Percentiles rank a stretch among this genome's conserved stretches.
phyloP scores from a whole-genome alignment of 2,888 invertebrate species.

The Blastobasis lacticolella region DNA sequence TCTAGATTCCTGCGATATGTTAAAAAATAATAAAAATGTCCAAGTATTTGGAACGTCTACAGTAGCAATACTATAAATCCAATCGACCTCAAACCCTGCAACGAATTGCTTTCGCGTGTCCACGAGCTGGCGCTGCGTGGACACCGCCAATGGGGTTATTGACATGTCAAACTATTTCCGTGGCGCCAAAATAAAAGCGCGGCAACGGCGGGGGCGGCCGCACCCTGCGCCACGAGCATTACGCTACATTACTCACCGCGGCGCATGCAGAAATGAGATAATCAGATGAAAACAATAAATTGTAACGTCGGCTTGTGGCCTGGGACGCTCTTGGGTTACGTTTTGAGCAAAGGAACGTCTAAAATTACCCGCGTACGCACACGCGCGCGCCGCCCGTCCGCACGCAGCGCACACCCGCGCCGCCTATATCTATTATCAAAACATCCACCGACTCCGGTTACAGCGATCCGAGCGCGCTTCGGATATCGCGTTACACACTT shows the following conservation, averaged over 20 bases:
- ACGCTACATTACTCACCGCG: constrained; percentile 22
- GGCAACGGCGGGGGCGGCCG: constrained; percentile 43
- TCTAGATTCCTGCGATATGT: too few relatives aligned
- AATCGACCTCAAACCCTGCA: constrained; percentile 61
- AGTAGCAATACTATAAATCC: constrained; percentile 49
- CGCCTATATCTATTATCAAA: constrained; percentile 74
- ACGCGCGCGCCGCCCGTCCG: constrained; percentile 32
- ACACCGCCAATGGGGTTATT: constrained; percentile 66
- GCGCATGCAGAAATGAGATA: constrained; percentile 45
- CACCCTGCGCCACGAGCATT: constrained; percentile 15
- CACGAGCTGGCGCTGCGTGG: constrained; percentile 63
- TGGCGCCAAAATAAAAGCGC: constrained; percentile 68
- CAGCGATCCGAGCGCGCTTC: constrained; percentile 73
- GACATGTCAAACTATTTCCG: constrained; percentile 70
- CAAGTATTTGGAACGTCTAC: constrained; percentile 41
- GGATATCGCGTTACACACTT: constrained; percentile 72
- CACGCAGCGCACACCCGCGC: constrained; percentile 50
- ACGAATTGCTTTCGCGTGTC: constrained; percentile 45
- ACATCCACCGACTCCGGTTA: constrained; percentile 71
- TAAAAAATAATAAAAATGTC: constrained; percentile 13
- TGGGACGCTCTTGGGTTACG: constrained; percentile 70
- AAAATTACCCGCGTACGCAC: constrained; percentile 72
- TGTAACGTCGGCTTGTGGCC: constrained; percentile 68
- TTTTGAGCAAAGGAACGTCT: constrained; percentile 74
- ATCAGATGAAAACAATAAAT: constrained; percentile 71